Evolutionary conservation across 2,797 vertebrate genomes (phyloP).

Genomic region (Sylvilagus floridanus): DNA sequence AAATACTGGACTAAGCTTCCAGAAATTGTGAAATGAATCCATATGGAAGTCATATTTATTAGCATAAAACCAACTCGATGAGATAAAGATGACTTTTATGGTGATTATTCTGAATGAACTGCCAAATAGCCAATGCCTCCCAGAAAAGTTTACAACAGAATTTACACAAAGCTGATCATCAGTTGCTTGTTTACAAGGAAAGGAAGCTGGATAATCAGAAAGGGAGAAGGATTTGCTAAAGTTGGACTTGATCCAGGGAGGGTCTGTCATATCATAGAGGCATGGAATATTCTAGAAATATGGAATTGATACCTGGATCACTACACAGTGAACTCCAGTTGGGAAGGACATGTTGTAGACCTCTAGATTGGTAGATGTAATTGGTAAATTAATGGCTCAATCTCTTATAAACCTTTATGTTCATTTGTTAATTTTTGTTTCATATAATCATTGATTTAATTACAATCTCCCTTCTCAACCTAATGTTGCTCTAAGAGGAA

Average conservation of each 20-base stretch:
- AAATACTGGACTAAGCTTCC: not conserved
- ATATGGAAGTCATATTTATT: not conserved
- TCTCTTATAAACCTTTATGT: not conserved
- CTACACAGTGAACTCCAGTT: not conserved
- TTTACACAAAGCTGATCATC: not conserved
- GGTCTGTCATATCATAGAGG: accelerated
- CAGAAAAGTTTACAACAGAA: not conserved
- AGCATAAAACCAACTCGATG: not conserved
- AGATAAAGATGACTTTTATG: not conserved
- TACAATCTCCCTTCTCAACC: not conserved
- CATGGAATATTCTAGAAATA: not conserved
- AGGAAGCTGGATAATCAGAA: not conserved
- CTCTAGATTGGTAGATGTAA: not conserved
- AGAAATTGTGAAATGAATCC: not conserved
- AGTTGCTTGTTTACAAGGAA: not conserved
- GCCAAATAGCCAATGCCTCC: not conserved
- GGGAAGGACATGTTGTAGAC: not conserved
- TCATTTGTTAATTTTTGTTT: not conserved
- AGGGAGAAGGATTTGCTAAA: not conserved
- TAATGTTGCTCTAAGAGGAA: not conserved
- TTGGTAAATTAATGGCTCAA: not conserved
- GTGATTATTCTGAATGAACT: not conserved
- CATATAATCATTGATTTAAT: not conserved
- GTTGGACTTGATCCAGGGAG: not conserved
- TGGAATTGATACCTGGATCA: not conserved